Conservation (phyloP, 2,888 invertebrate genomes). For the Hyposoter dolosus region DNA sequence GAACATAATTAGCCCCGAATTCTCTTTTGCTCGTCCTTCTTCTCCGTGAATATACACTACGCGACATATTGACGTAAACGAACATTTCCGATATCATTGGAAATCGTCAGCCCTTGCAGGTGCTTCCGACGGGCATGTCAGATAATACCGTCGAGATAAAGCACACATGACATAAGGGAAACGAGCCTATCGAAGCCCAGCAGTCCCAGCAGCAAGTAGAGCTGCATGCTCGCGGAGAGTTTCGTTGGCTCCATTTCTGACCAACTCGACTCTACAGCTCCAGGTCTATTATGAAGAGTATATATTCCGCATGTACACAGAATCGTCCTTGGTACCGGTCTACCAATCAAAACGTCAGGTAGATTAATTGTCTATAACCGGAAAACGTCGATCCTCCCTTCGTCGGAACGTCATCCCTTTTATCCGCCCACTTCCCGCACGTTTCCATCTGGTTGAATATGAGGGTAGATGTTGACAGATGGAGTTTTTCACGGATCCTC, state of each 20-base stretch:
- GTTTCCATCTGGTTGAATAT: slow-evolving; percentile 33
- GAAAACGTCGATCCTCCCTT: slow-evolving; percentile 34
- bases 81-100: slow-evolving; percentile 23
- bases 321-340: slow-evolving; percentile 4
- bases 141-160: slow-evolving; percentile 58
- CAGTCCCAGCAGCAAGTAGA: neutral
- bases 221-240: neutral
- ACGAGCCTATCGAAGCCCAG: slow-evolving; percentile 28
- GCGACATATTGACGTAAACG: slow-evolving; percentile 2
- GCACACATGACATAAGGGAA: slow-evolving; percentile 17
- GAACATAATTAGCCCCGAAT: neutral
- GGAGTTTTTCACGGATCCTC: slow-evolving; percentile 21
- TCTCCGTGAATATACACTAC: neutral
- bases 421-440: slow-evolving; percentile 3
- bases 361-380: slow-evolving; percentile 56
- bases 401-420: slow-evolving; percentile 23
- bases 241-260: slow-evolving; percentile 22
- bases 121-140: slow-evolving; percentile 37
- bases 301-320: slow-evolving; percentile 2
- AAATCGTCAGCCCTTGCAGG: slow-evolving; percentile 36
- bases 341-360: slow-evolving; percentile 50
- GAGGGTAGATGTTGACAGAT: slow-evolving; percentile 26
- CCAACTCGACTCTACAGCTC: slow-evolving; percentile 7
- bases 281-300: neutral
- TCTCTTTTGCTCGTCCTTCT: neutral